Conservation (phyloP, 2,797 vertebrate genomes). For the Scleropages formosus region DNA sequence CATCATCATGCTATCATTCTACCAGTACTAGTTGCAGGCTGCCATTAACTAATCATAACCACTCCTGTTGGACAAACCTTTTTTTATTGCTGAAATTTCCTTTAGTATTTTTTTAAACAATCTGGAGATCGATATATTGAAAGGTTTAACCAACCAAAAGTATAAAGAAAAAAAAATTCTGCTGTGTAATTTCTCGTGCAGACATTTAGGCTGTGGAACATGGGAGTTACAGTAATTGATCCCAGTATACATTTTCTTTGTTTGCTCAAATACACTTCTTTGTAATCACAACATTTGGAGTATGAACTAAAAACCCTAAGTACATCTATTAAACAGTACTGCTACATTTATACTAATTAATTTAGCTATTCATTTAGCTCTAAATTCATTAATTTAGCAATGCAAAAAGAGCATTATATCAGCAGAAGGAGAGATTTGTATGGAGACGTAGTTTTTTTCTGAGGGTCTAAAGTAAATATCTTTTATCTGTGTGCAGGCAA, state of each 20-base stretch:
- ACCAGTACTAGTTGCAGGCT: background rate
- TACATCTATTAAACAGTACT: too few species aligned
- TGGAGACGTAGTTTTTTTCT: too few species aligned
- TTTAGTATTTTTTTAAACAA: conserved; percentile 52
- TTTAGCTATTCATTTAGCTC: too few species aligned
- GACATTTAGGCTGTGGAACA: conserved; percentile 15
- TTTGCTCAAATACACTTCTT: background rate
- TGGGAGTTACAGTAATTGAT: background rate
- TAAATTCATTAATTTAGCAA: too few species aligned
- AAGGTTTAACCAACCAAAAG: conserved; percentile 43
- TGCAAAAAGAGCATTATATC: too few species aligned
- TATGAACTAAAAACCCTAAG: too few species aligned
- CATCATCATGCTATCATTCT: background rate
- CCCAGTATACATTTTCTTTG: conserved; percentile 28
- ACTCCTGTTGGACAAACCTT: background rate
- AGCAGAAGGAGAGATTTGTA: too few species aligned
- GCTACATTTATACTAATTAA: too few species aligned
- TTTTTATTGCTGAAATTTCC: background rate
- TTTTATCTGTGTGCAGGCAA: too few species aligned
- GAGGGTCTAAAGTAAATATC: too few species aligned
- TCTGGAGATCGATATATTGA: conserved; percentile 46
- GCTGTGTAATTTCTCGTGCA: conserved; percentile 25
- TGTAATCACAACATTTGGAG: background rate
- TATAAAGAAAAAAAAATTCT: conserved; percentile 44
- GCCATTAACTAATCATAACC: background rate